Base-by-base conservation (phyloP, 2,888 invertebrate genomes). In the Drosophila fungiperda region DNA sequence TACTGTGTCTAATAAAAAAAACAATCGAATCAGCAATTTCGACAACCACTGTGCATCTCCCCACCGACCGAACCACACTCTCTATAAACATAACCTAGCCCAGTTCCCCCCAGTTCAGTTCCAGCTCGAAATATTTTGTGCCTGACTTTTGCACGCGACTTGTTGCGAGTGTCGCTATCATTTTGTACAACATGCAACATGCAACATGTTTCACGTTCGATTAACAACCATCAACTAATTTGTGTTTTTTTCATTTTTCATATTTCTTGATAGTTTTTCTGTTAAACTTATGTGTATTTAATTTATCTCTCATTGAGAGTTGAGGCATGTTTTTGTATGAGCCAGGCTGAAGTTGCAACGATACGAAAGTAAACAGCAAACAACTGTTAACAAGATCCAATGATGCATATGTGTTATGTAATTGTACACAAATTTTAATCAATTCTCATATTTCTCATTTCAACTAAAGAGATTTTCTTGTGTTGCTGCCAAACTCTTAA, bases 61-160 rank as follows among this genome's bases (percentile, higher is more conserved):
- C 26, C 57, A 11, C 26, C 11, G 23, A 11, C 12, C 11, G 6
- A 3, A 23, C 2, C 15, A 2, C 29, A 12, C 26, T n/a, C 20
- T 23, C 11, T 50, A 3, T 50, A 29, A 29, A 1, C 50, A 50
- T 55, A 15, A 17, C 23, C 49, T 12, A 6, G 33, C 17, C 40
- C 58, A 17, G 38, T 20, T 36, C 33, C 32, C 17, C 32, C 17
- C 20, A 26, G 52, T 29, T 36, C 59, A 38, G 52, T 45, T 59
- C 15, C 59, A 68, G 52, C 32, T 68, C 42, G 42, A 68, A 52
- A 35, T 26, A 48, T 40, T 80, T 80, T 73, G 69, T 77, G 84
- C 82, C 80, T 84, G 82, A 55, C 54, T 70, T 66, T 65, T 66
- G 65, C 64, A 79, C 75, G 75, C 65, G 70, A 61, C 36, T 62